These are phyloP conservation scores for Aphaenogaster rudis DNA, from an alignment of 1,140 invertebrate species.

Conservation along the genomic window DNA sequence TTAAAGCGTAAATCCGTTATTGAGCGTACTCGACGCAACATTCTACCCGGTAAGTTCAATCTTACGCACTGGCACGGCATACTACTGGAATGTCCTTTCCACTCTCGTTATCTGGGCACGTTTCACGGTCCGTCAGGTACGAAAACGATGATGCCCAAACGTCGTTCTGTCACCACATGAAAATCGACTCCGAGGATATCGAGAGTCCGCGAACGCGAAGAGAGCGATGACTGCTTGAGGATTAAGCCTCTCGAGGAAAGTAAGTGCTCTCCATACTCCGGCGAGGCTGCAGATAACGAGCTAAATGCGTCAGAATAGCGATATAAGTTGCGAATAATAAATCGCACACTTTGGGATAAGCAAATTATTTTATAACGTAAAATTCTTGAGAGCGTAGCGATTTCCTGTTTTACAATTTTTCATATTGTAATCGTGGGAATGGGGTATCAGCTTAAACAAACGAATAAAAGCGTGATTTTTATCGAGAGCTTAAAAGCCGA, in stretches of 20 bases:
- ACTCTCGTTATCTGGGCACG: conserved; percentile 76
- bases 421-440: conserved; percentile 1
- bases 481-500: conserved; percentile 36
- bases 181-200: conserved; percentile 69
- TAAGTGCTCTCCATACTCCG: neutral
- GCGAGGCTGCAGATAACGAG: neutral
- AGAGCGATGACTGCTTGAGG: conserved; percentile 46
- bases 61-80: conserved; percentile 29
- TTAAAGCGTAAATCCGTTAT: conserved; percentile 36
- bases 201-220: conserved; percentile 5
- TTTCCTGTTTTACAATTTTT: conserved; percentile 9
- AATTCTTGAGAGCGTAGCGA: neutral
- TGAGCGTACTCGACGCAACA: conserved; percentile 46
- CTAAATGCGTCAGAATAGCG: neutral
- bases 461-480: conserved; percentile 14
- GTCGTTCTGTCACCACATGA: conserved; percentile 60
- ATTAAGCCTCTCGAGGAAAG: conserved; percentile 34
- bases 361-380: neutral
- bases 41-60: conserved; percentile 23
- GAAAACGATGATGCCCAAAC: conserved; percentile 66
- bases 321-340: neutral
- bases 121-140: conserved; percentile 75
- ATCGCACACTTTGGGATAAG: neutral
- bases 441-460: neutral
- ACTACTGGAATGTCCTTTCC: conserved; percentile 76